These are phyloP conservation scores for Burhinus oedicnemus DNA, from an alignment of 2,113 vertebrate genomes.

Conservation along the genomic window DNA sequence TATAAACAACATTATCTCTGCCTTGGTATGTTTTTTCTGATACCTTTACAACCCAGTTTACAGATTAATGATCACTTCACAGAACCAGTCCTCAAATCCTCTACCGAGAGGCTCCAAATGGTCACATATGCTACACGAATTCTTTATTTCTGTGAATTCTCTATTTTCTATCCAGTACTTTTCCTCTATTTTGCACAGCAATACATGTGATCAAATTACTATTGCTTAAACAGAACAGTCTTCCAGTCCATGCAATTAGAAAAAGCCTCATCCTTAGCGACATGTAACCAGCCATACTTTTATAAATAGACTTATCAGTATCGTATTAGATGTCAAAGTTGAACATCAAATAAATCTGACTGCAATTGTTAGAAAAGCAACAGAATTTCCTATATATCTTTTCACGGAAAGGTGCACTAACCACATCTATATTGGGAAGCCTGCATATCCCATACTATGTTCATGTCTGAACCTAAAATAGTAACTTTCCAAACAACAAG, in stretches of 20 bases:
- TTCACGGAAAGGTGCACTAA: neutral
- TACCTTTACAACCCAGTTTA: neutral
- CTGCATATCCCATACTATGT: neutral
- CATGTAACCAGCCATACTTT: neutral
- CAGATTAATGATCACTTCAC: neutral
- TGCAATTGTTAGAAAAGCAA: neutral
- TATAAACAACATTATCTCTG: neutral
- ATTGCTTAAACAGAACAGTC: neutral
- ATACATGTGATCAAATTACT: neutral
- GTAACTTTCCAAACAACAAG: conserved; percentile 10
- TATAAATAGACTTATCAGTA: neutral
- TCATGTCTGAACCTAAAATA: conserved; percentile 7
- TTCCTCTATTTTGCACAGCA: neutral
- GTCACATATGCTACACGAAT: neutral
- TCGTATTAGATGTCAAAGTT: neutral
- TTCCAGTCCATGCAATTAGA: neutral
- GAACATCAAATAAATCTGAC: neutral
- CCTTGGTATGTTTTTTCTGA: neutral
- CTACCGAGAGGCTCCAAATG: neutral
- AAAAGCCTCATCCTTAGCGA: neutral
- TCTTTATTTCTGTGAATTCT: neutral
- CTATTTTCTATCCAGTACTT: neutral
- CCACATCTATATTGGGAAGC: neutral
- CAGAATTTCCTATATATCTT: neutral
- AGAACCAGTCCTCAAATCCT: neutral